These are phyloP conservation scores for Drosophila barbarae DNA, from an alignment of 2,888 invertebrate species.

Conservation along the genomic window DNA sequence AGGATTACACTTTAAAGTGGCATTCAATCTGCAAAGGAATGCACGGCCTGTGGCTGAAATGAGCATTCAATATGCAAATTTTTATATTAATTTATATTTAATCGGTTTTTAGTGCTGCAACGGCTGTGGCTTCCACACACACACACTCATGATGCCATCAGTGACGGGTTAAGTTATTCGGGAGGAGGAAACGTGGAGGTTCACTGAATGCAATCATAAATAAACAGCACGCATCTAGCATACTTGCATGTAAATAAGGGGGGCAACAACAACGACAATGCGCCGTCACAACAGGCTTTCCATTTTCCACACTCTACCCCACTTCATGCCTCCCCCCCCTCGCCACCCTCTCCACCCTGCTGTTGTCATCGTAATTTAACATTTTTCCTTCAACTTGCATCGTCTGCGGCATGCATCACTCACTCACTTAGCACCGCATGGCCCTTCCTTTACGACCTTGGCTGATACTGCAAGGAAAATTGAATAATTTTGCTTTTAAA, in stretches of 20 bases:
- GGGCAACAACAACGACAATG: slow-evolving; percentile 3
- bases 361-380: slow-evolving; percentile 69
- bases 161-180: slow-evolving; percentile 34
- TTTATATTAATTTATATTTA: slow-evolving; percentile 74
- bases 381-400: slow-evolving; percentile 72
- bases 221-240: slow-evolving; percentile 69
- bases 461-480: slow-evolving; percentile 1
- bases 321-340: not conserved
- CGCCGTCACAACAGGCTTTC: slow-evolving; percentile 35
- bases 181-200: slow-evolving; percentile 1
- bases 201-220: slow-evolving; percentile 66
- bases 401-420: slow-evolving; percentile 74
- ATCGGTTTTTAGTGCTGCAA: slow-evolving; percentile 69
- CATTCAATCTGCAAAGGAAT: not conserved
- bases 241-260: slow-evolving; percentile 37
- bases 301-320: slow-evolving; percentile 2
- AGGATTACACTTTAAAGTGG: not conserved
- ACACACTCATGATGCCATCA: slow-evolving; percentile 62
- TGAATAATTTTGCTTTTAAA: no score
- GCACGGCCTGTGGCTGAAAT: not conserved
- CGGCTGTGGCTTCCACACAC: not conserved
- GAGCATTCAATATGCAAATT: slow-evolving; percentile 64
- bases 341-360: not conserved
- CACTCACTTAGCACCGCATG: slow-evolving; percentile 64
- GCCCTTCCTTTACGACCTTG: not conserved